These are phyloP conservation scores for Chelmon rostratus DNA, from an alignment of 2,797 vertebrate genomes.

Conservation along the genomic window DNA sequence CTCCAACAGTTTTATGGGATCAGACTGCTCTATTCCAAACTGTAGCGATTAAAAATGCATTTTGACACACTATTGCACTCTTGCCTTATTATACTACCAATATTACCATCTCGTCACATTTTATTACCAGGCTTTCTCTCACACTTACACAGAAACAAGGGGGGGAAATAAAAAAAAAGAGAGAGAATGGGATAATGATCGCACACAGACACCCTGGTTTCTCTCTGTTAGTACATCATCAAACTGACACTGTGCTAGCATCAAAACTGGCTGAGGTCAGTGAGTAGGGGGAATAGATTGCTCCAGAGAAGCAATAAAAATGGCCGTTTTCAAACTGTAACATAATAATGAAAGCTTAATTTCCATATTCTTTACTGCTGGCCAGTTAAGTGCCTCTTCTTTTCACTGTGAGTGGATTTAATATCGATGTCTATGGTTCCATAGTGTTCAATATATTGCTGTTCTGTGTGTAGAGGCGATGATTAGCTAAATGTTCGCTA, in stretches of 20 bases:
- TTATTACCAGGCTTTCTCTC: slow-evolving; percentile 64
- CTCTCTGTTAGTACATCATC: slow-evolving; percentile 71
- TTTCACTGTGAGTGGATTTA: slow-evolving; percentile 69
- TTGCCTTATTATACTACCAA: slow-evolving; percentile 59
- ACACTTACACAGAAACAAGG: slow-evolving; percentile 49
- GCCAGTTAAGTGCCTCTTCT: slow-evolving; percentile 68
- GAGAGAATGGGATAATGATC: slow-evolving; percentile 62
- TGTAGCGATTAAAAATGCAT: slow-evolving; percentile 67
- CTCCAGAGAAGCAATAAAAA: slow-evolving; percentile 62
- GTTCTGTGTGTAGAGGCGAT: slow-evolving; percentile 53
- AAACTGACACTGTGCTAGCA: slow-evolving; percentile 59
- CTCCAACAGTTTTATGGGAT: slow-evolving; percentile 56
- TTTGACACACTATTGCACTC: slow-evolving; percentile 63
- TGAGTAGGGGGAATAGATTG: slow-evolving; percentile 39
- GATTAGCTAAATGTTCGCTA: slow-evolving; percentile 72
- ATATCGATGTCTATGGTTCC: slow-evolving; percentile 69
- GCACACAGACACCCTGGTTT: slow-evolving; percentile 42
- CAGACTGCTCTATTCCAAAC: slow-evolving; percentile 61
- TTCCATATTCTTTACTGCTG: slow-evolving; percentile 73
- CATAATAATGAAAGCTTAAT: slow-evolving; percentile 74
- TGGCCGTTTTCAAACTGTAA: slow-evolving; percentile 62
- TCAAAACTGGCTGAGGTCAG: slow-evolving; percentile 63
- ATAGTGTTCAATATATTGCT: slow-evolving; percentile 56
- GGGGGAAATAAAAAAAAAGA: slow-evolving; percentile 42
- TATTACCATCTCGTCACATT: slow-evolving; percentile 66